Conservation (phyloP, 2,797 vertebrate species). For the Perdix hodgsoniae region DNA sequence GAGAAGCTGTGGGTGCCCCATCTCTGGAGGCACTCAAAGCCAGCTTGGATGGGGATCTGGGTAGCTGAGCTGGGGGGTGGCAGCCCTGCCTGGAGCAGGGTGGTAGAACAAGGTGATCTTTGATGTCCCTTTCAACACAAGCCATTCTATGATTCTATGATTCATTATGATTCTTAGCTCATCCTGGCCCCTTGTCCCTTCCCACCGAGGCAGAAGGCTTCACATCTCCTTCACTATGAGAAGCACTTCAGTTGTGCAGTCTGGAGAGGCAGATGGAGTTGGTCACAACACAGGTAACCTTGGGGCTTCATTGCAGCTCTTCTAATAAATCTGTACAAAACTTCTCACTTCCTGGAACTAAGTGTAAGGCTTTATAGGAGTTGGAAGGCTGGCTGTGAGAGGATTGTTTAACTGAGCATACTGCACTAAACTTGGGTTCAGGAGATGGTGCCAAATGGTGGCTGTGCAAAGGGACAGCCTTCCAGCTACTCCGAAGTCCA, state of each 20-base stretch:
- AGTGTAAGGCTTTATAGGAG: background rate
- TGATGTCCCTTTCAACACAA: no score
- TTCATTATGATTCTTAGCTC: background rate
- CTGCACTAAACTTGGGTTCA: background rate
- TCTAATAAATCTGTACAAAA: background rate
- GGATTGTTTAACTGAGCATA: background rate
- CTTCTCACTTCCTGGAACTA: accelerated
- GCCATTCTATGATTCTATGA: no score
- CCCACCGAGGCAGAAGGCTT: background rate
- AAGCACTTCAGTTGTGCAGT: background rate
- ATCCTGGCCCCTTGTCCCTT: background rate
- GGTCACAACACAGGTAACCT: background rate
- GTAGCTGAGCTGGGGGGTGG: no score
- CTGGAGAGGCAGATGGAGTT: background rate
- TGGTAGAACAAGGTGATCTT: no score
- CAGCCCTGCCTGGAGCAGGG: no score
- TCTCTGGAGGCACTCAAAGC: no score
- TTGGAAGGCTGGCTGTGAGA: background rate
- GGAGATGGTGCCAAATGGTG: background rate
- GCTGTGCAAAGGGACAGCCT: background rate
- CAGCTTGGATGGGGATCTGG: no score
- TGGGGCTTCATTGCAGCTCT: background rate
- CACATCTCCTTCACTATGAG: background rate
- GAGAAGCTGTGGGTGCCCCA: no score
- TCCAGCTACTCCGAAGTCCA: accelerated